Base-by-base conservation (phyloP, 2,888 invertebrate species). In the Andrena trimmerana region DNA sequence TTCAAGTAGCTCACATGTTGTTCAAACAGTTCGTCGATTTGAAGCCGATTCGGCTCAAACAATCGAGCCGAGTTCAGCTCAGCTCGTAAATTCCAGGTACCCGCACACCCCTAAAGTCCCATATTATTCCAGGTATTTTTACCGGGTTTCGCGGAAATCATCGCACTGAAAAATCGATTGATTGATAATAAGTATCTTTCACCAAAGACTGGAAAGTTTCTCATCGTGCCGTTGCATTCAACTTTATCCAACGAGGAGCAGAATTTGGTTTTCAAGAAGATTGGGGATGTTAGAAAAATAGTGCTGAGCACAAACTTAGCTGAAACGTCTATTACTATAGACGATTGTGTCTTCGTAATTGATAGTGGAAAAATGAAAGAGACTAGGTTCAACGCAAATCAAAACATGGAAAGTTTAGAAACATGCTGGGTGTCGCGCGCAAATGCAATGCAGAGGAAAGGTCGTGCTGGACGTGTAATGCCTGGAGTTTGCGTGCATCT, bases 351-450 rank as follows among this genome's bases (percentile, higher is more conserved):
- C 0, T 99, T 97, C 92, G 99, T 99, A 0, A 96, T 99, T 60
- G 99, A 99, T 93, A 96, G 97, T 72, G 99, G 99, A 0, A 96
- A 97, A 94, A 98, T 98, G 96, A 98, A 98, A 94, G 98, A 98
- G 94, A 98, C 89, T 89, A 96, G 96, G 86, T 97, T 97, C 92
- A 96, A 97, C 91, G 96, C 97, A 0, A 97, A 97, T 92, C 96
- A 97, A 81, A 98, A 98, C 91, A 97, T 98, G 97, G 97, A 97
- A 89, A 97, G 97, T 66, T 94, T 99, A 31, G 98, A 98, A 88
- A 95, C 97, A 0, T 97, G 97, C 1, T 98, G 98, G 98, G 98
- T 98, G 7, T 98, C 99, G 0, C 95, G 96, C 54, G 98, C 99
- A 0, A 99, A 98, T 94, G 98, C 98, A 0, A 95, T 97, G 84